Conservation (phyloP, 2,797 vertebrate genomes). For the Sarcophilus harrisii region DNA sequence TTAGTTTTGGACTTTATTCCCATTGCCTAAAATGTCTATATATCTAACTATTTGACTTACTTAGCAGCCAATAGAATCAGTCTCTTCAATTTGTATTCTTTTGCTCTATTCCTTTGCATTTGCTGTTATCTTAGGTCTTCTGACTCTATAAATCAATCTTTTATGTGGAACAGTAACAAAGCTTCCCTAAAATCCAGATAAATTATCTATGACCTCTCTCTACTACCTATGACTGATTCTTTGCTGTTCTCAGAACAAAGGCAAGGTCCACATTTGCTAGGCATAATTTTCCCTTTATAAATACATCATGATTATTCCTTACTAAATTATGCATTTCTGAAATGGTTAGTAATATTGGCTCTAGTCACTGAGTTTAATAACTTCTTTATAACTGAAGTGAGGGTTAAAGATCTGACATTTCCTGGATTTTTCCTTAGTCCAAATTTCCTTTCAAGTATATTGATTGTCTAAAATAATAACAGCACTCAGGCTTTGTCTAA, state of each 20-base stretch:
- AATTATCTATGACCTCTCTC: not conserved
- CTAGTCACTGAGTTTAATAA: not conserved
- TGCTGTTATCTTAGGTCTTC: not conserved
- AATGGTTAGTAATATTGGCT: constrained; percentile 2
- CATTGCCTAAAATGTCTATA: constrained; percentile 19
- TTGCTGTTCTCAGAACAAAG: not conserved
- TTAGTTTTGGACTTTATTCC: constrained; percentile 21
- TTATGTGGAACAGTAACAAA: not conserved
- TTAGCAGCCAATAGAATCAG: constrained; percentile 23
- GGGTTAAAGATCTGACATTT: not conserved
- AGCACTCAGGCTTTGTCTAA: not conserved
- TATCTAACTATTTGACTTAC: constrained; percentile 13
- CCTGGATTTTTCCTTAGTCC: not conserved
- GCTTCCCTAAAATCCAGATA: constrained; percentile 44
- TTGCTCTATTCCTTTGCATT: constrained; percentile 36
- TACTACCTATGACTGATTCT: not conserved
- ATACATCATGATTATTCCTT: not conserved
- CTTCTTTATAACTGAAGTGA: not conserved
- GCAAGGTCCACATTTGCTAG: constrained; percentile 16
- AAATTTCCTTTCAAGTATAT: not conserved
- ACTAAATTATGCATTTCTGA: not conserved
- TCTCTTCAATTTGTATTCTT: not conserved
- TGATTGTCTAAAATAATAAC: not conserved
- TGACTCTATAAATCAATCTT: constrained; percentile 45
- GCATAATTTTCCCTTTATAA: not conserved